A percentile compares a stretch with the other conserved stretches of the same genome.
Evolutionary conservation across 2,888 invertebrate genomes (phyloP).

Genomic region (Limnephilus rhombicus): DNA sequence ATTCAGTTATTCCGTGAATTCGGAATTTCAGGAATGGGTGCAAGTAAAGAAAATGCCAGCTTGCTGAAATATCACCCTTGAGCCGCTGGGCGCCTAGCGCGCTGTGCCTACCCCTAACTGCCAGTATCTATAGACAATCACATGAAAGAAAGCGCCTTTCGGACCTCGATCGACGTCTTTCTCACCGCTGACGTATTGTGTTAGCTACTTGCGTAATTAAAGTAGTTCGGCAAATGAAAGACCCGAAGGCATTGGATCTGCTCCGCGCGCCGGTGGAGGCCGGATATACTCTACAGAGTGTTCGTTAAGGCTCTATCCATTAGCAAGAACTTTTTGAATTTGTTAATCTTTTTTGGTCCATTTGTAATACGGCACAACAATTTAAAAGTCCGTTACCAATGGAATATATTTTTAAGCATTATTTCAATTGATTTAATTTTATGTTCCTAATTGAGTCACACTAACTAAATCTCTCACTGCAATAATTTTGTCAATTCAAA

Average conservation of each 20-base stretch:
- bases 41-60: background rate
- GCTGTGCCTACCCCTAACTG: background rate
- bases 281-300: background rate
- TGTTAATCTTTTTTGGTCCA: background rate
- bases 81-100: background rate
- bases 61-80: background rate
- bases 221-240: slow-evolving; percentile 40
- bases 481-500: too few relatives aligned
- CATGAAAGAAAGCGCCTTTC: background rate
- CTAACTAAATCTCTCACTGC: too few relatives aligned
- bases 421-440: too few relatives aligned
- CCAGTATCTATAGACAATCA: background rate
- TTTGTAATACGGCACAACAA: too few relatives aligned
- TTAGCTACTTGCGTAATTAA: slow-evolving; percentile 48
- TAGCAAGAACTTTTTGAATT: background rate
- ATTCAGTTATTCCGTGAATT: background rate
- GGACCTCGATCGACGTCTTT: slow-evolving; percentile 49
- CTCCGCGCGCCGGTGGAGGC: background rate
- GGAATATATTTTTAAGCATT: too few relatives aligned
- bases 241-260: slow-evolving; percentile 1
- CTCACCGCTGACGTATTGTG: slow-evolving; percentile 21
- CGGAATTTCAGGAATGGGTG: background rate
- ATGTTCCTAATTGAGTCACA: too few relatives aligned
- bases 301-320: background rate
- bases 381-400: too few relatives aligned